Base-by-base conservation (phyloP, 1,140 invertebrate species). In the Ceratina australensis region DNA sequence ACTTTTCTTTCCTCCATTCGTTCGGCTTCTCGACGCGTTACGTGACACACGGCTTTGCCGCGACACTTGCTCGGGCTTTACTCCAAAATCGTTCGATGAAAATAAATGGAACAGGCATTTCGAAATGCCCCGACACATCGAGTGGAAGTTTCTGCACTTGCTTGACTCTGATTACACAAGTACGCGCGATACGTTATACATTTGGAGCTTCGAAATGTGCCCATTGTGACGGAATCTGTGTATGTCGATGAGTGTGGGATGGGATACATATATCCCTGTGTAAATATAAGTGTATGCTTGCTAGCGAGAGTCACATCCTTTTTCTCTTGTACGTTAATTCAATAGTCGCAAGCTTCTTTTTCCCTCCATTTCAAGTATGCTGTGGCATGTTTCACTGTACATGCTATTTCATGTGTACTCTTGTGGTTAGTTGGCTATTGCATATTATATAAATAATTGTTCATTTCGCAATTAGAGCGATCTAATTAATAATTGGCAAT, bases 231-330 rank as follows among this genome's bases (percentile, higher is more conserved):
- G 7, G 15, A 56, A 16, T 47, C 24, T 57, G 68, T 65, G 50
- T 67, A 20, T 50, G 56, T 75, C n/a, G 56, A 75, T 79, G 78
- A 67, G 64, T 68, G 63, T 79, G 72, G 78, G 78, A 75, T 68
- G 49, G 54, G 20, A 77, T 20, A 26, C 69, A 10, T 15, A 10
- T 15, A 42, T 47, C 63, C 65, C 13, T 5, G 33, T 7, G 33
- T 33, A 33, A 2, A 33, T 33, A 13, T 63, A 56, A 65, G 15
- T 12, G 2, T 54, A 49, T 28, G 22, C 8, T 68, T 68, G 12
- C 67, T 13, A 50, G 10, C 67, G 10, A 26, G 26, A 42, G 33
- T 60, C 13, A 49, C 63, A n/a, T 59, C 54, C 33, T 0, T 26
- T 50, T 24, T 57, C 16, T 28, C 20, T 57, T 50, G 26, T 54